These are phyloP conservation scores for Toxotes lorentzi DNA, from an alignment of 2,797 vertebrate species.

Conservation along the genomic window DNA sequence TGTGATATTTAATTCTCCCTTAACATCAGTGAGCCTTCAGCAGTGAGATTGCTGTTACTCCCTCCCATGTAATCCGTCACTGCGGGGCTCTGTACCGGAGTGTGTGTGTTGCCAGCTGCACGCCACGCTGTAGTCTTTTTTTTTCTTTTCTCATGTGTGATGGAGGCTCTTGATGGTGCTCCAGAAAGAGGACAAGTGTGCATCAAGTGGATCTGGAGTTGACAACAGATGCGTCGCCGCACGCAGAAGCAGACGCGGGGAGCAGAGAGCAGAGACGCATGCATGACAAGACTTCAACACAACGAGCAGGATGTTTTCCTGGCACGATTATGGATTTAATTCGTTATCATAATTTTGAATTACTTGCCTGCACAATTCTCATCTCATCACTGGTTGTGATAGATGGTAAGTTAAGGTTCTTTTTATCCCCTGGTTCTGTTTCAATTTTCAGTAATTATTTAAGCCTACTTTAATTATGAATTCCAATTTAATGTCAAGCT, in stretches of 20 bases:
- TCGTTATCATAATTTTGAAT: conserved; percentile 44
- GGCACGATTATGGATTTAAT: conserved; percentile 78
- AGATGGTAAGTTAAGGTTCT: conserved; percentile 68
- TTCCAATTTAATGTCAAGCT: not conserved
- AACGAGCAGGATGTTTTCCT: conserved; percentile 77
- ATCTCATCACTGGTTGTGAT: conserved; percentile 54
- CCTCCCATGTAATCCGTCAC: not conserved
- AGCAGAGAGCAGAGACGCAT: conserved; percentile 24
- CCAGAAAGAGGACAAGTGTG: conserved; percentile 56
- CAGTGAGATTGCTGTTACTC: not conserved
- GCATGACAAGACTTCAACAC: conserved; percentile 34
- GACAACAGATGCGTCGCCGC: conserved; percentile 60
- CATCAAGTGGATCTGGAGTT: conserved; percentile 74
- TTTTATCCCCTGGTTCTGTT: not conserved
- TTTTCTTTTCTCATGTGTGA: conserved; percentile 28
- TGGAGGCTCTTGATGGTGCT: conserved; percentile 60
- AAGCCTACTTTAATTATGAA: not conserved
- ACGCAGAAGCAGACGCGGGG: conserved; percentile 45
- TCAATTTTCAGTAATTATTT: not conserved
- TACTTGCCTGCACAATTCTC: conserved; percentile 56
- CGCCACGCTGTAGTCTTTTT: conserved; percentile 25
- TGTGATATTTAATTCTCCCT: too few relatives aligned
- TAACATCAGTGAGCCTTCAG: too few relatives aligned
- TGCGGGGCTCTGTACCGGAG: too few relatives aligned
- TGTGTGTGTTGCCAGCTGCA: not conserved